Conservation (phyloP, 2,113 vertebrate genomes). For the Balaeniceps rex region DNA sequence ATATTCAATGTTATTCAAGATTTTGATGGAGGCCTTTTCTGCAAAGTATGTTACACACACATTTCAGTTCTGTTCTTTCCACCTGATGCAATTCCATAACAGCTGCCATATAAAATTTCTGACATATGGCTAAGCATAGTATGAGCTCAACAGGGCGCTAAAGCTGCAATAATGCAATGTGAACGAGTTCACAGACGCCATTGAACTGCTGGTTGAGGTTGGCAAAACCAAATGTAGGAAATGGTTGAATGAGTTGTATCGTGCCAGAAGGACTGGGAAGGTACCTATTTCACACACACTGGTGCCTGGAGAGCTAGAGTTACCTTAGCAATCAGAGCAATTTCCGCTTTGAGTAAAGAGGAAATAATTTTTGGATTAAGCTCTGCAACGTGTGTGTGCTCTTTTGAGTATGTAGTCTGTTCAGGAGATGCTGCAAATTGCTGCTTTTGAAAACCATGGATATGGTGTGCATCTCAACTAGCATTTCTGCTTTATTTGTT, state of each 20-base stretch:
- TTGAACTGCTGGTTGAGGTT: background rate
- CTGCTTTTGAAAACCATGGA: background rate
- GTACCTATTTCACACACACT: background rate
- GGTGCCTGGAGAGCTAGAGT: background rate
- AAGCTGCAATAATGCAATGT: background rate
- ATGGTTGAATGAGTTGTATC: background rate
- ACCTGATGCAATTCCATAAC: background rate
- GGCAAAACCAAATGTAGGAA: background rate
- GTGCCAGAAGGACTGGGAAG: background rate
- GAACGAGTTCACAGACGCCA: background rate
- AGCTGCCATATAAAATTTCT: background rate
- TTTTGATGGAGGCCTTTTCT: background rate
- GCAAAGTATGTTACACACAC: background rate
- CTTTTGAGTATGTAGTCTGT: background rate
- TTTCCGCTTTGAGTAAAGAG: background rate
- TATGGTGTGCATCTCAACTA: background rate
- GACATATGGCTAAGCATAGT: background rate
- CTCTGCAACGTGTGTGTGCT: background rate
- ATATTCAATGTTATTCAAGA: background rate
- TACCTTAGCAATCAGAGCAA: background rate
- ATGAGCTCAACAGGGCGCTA: background rate
- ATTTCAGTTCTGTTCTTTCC: background rate
- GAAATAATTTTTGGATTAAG: constrained; percentile 4
- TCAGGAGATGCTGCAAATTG: background rate
- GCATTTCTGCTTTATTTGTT: background rate